A percentile compares a stretch with the other conserved stretches of the same genome.
Conservation (phyloP, 2,113 vertebrate species). For the Leuciscus idus region DNA sequence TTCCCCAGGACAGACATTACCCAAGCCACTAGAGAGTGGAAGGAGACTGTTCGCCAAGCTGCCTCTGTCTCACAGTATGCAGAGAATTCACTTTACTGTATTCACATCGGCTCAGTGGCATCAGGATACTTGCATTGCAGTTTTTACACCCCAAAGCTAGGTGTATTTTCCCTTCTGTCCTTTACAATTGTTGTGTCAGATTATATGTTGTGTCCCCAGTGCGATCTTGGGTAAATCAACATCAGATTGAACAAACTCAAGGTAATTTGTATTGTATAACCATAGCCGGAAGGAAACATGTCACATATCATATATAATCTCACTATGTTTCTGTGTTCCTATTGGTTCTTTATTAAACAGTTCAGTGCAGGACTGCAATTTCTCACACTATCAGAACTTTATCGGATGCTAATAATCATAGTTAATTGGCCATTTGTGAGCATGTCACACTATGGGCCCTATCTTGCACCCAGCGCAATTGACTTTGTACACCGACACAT, state of each 20-base stretch:
- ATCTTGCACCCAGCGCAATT: too few species aligned
- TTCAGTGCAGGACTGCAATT: background rate
- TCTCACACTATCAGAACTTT: background rate
- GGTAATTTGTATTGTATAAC: background rate
- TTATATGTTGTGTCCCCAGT: background rate
- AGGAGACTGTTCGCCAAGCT: background rate
- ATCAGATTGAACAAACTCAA: background rate
- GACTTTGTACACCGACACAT: too few species aligned
- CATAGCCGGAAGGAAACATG: background rate
- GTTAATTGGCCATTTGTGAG: background rate
- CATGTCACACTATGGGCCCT: background rate
- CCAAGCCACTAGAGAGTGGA: background rate
- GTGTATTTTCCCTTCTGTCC: background rate
- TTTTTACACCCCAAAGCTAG: background rate
- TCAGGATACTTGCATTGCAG: background rate
- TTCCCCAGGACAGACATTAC: constrained; percentile 33
- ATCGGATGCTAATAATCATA: background rate
- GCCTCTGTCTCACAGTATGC: background rate
- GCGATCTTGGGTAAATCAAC: background rate
- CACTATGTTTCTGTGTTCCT: background rate
- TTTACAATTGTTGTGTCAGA: background rate
- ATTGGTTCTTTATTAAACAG: background rate
- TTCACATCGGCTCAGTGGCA: background rate
- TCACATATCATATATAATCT: background rate
- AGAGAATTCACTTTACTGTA: constrained; percentile 5